phyloP scores from a whole-genome alignment of 2,888 invertebrate genomes.

The Drosophila nr. fundita region DNA sequence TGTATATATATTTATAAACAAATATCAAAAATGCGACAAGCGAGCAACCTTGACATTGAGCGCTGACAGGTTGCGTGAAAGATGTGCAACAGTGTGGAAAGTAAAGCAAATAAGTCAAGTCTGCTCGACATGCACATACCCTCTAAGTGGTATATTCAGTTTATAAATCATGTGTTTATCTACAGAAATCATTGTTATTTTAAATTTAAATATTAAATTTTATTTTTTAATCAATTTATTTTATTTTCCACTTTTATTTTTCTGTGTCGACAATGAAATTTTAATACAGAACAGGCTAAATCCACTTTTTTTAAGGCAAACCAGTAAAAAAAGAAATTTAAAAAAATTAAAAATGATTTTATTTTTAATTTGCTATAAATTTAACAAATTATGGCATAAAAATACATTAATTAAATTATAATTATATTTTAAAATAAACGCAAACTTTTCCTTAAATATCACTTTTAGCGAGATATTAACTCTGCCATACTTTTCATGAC shows the following conservation, averaged over 20 bases:
- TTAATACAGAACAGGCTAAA: background rate
- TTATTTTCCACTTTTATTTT: background rate
- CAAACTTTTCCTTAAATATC: background rate
- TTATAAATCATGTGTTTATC: background rate
- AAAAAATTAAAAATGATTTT: background rate
- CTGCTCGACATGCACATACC: slow-evolving; percentile 17
- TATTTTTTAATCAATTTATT: background rate
- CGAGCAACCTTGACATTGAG: slow-evolving; percentile 73
- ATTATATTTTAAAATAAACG: background rate
- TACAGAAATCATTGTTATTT: background rate
- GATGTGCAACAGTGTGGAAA: slow-evolving; percentile 71
- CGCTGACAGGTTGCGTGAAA: slow-evolving; percentile 57
- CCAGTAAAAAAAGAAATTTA: background rate
- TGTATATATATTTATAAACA: slow-evolving; percentile 24
- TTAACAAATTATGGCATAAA: background rate
- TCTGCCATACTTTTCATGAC: background rate
- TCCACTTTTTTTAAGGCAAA: background rate
- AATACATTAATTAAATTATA: background rate
- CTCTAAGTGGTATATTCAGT: background rate
- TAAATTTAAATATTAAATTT: background rate
- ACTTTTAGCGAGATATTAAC: background rate
- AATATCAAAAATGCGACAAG: slow-evolving; percentile 44
- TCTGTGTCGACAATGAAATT: background rate
- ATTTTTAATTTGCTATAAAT: background rate
- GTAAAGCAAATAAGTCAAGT: slow-evolving; percentile 18